These are phyloP conservation scores for Mobula hypostoma DNA, from an alignment of 2,113 vertebrate species.

Conservation along the genomic window DNA sequence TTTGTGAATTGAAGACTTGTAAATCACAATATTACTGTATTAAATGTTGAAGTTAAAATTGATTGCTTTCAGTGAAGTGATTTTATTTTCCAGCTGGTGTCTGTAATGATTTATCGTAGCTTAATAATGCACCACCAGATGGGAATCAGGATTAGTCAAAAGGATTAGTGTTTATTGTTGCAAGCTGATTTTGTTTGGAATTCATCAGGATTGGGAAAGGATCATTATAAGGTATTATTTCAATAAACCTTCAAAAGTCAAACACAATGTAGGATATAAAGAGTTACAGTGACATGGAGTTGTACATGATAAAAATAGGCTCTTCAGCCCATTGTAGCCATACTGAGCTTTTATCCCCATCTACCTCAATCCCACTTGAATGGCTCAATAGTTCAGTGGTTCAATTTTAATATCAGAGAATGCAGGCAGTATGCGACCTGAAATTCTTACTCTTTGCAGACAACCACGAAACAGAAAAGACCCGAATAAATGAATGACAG, in stretches of 20 bases:
- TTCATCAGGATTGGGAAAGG: neutral
- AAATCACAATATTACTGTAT: neutral
- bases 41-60: neutral
- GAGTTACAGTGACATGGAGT: too few relatives aligned
- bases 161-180: constrained; percentile 12
- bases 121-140: neutral
- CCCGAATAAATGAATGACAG: too few relatives aligned
- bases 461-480: too few relatives aligned
- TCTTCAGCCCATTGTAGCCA: too few relatives aligned
- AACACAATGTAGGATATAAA: neutral
- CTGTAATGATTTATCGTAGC: neutral
- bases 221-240: neutral
- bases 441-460: too few relatives aligned
- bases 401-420: too few relatives aligned
- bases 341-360: too few relatives aligned
- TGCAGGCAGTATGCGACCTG: too few relatives aligned
- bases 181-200: neutral
- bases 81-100: neutral
- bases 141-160: neutral
- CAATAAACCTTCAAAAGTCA: neutral
- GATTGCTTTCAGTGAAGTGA: neutral
- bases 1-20: too few relatives aligned
- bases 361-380: too few relatives aligned
- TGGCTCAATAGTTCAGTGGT: too few relatives aligned
- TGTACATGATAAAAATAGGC: too few relatives aligned